Base-by-base conservation (phyloP, 2,113 vertebrate species). In the Eretmochelys imbricata region DNA sequence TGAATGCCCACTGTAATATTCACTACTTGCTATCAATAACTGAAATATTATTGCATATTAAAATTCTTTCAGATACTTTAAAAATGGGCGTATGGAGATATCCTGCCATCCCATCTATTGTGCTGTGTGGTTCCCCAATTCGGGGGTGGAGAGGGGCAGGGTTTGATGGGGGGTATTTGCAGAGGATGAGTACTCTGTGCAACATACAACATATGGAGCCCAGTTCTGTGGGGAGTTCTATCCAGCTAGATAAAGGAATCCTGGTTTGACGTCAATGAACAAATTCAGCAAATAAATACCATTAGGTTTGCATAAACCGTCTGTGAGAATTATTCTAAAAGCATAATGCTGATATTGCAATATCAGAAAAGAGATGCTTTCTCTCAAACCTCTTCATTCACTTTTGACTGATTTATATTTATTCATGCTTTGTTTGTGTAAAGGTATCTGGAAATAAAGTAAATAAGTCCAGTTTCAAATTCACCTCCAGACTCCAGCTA, bases 71-170 rank as follows among this genome's bases (percentile, higher is more conserved):
- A 20, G 10, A 90, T 88, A 79, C 42, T 90, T 92, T 88, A 16
- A 22, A 16, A 14, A 9, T 82, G 35, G n/a, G n/a, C 12, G 79
- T 85, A 19, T 4, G 38, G n/a, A 88, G 25, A 72, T 79, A 49
- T 78, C 24, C 25, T 22, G 6, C 35, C 86, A 57, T 25, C 22
- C 65, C 6, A 91, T 20, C 51, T 59, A 25, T 13, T 29, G 72
- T 53, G 48, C 69, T 53, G 78, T 75, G 72, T 46, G 29, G 14
- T 75, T 27, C 69, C 85, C 84, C 38, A 3, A 25, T 24, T 48
- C 9, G 0, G 42, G 16, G 0, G 0, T 4, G 42, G 42, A 42
- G 42, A 42, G 42, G 42, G 42, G 42, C 42, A 42, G 19, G 0
- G 0, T 4, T 76, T 46, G 38, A 46, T 72, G 19, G n/a, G 65